Evolutionary conservation across 2,113 vertebrate genomes (phyloP), one percentile per base, ranked within the genome.

Genomic region (zebrafish (Danio rerio)): DNA sequence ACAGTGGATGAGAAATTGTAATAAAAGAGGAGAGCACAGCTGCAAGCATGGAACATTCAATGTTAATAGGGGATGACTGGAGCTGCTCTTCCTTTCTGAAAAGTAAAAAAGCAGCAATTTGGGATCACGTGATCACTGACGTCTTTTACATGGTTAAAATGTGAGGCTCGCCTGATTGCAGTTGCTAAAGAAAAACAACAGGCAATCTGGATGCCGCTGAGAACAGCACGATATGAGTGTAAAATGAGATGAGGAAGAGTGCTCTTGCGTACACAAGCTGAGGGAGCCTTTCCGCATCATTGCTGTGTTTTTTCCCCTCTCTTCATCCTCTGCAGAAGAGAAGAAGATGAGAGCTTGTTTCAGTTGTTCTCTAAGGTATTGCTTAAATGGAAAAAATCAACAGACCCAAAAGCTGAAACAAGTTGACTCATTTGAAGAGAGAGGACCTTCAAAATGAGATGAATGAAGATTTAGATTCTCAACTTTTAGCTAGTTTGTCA

Each of bases 201-300:
- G 56, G 20, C 58, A 62, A 62, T 77, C 45, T 77, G 58, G 45
- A 49, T 49, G 58, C 74, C 15, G 74, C 74, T 77, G 58, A 62
- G 58, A 77, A 77, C 74, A 62, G 74, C 58, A 16, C 12, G 58
- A 50, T 77, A 77, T 63, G n/a, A n/a, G n/a, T n/a, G n/a, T n/a
- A n/a, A n/a, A n/a, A 77, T 77, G 56, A 62, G 58, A 77, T 40
- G 43, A 50, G 74, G 74, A 31, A 62, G 74, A 77, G 56, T 62
- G 42, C 58, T 77, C 74, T 62, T 49, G 58, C 13, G n/a, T 62
- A 49, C 74, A 21, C 43, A 77, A 77, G 74, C 73, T 76, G 42
- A 61, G 56, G 73, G 40, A 76, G 73, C 43, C 7, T 77, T 50
- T 77, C 74, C 9, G 9, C 58, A 47, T 40, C 45, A 50, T 61